Conservation (phyloP, 1,140 invertebrate species). For the Atta texana region DNA sequence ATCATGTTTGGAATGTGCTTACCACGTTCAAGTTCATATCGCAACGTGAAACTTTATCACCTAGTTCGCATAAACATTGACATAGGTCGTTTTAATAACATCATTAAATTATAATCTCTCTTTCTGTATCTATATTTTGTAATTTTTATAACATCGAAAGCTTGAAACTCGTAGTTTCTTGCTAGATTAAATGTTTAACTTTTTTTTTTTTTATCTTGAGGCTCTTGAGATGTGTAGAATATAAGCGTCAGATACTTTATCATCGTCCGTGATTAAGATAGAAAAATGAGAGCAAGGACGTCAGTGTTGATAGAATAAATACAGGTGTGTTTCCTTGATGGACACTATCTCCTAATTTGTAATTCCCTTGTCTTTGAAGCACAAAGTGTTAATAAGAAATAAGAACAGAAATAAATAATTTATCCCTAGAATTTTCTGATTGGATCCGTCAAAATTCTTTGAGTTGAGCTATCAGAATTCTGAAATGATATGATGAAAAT, state of each 20-base stretch:
- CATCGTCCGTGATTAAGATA: constrained; percentile 13
- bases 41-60: constrained; percentile 28
- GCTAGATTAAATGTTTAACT: background rate
- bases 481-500: no score
- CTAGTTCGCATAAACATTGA: constrained; percentile 31
- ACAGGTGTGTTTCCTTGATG: background rate
- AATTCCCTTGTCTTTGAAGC: background rate
- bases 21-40: constrained; percentile 16
- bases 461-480: no score
- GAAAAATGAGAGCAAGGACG: constrained; percentile 41
- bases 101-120: constrained; percentile 8
- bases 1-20: background rate
- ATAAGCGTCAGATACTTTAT: constrained; percentile 19
- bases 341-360: background rate
- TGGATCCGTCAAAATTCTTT: no score
- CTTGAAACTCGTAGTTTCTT: constrained; percentile 13
- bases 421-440: no score
- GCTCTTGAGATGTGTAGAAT: background rate
- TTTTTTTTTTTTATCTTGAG: background rate
- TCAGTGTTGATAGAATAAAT: constrained; percentile 43
- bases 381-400: background rate
- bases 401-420: background rate
- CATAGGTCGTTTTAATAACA: constrained; percentile 30
- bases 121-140: background rate
- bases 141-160: constrained; percentile 5